Percentiles rank a stretch among this genome's conserved stretches.
Conservation (phyloP, 2,797 vertebrate species). For the Gymnodraco acuticeps region DNA sequence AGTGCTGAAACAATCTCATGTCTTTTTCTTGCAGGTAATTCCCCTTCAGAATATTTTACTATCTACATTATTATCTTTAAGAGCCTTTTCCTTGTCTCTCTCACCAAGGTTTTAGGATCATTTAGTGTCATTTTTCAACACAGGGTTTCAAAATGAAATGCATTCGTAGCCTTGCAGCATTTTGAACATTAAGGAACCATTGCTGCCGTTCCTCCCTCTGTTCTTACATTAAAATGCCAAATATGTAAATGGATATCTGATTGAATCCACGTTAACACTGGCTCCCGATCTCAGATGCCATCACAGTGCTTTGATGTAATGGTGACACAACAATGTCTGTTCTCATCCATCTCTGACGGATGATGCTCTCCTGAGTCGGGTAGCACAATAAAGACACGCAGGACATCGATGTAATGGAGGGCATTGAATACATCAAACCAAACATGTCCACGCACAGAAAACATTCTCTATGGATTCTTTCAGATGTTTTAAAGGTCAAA, state of each 20-base stretch:
- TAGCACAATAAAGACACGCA: neutral
- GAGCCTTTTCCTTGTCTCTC: neutral
- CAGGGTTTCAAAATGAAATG: no score
- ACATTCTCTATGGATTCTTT: neutral
- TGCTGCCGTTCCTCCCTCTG: neutral
- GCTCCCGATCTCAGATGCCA: slow-evolving; percentile 27
- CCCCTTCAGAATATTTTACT: neutral
- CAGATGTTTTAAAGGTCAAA: neutral
- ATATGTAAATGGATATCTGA: slow-evolving; percentile 15
- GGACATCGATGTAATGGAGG: neutral
- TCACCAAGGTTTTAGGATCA: neutral
- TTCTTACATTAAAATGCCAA: slow-evolving; percentile 21
- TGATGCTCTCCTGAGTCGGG: slow-evolving; percentile 20
- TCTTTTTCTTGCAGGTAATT: neutral
- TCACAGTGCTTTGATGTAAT: slow-evolving; percentile 33
- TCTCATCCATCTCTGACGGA: slow-evolving; percentile 49
- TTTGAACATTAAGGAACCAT: no score
- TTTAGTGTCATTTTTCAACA: no score
- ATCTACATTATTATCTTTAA: neutral
- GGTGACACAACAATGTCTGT: slow-evolving; percentile 22
- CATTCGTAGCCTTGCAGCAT: no score
- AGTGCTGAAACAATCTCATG: no score
- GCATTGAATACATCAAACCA: neutral
- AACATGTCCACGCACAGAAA: neutral
- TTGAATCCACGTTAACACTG: slow-evolving; percentile 20